Base-by-base conservation (phyloP, 2,113 vertebrate species). In the Megaptera novaeangliae region DNA sequence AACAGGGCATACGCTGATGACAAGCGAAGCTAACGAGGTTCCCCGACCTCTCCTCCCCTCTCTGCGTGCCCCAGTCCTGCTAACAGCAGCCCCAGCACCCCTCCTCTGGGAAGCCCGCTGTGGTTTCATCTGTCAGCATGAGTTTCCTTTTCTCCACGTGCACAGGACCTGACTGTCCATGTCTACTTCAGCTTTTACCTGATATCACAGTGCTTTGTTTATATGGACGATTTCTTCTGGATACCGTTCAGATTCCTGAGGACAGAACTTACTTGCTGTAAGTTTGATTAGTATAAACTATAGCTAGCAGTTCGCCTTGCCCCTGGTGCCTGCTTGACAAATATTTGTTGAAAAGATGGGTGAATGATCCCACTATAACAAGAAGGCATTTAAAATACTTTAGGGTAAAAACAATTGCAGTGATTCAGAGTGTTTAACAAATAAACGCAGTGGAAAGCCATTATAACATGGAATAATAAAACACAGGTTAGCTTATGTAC, bases 331-430 rank as follows among this genome's bases (percentile, higher is more conserved):
- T 72, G 59, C 72, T 44, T 36, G 82, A 69, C 41, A 87, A 90
- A 74, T 81, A 78, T 52, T 83, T 88, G 10, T 93, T 72, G 77
- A 63, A 66, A 72, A 94, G 85, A 27, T 74, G 75, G 85, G 21
- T 78, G 52, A 94, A 66, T n/a, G 31, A 44, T 85, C 31, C 69
- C 64, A 34, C 29, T 20, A 29, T 66, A 39, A 68, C 21, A 64
- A 69, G 41, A 84, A 59, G 13, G 11, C 49, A 57, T 69, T 66
- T 66, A 52, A 71, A 68, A 78, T 20, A 87, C 64, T 86, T 72
- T 10, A 63, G 13, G 63, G 25, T 77, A n/a, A 84, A 97, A 77
- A 64, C 44, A 71, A 64, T 6, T 29, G 36, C 77, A 14, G 17
- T 91, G 44, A 72, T 71, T 91, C 52, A n/a, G 29, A 14, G 20